Conservation (phyloP, 2,113 vertebrate genomes). For the Benthochromis sp. region DNA sequence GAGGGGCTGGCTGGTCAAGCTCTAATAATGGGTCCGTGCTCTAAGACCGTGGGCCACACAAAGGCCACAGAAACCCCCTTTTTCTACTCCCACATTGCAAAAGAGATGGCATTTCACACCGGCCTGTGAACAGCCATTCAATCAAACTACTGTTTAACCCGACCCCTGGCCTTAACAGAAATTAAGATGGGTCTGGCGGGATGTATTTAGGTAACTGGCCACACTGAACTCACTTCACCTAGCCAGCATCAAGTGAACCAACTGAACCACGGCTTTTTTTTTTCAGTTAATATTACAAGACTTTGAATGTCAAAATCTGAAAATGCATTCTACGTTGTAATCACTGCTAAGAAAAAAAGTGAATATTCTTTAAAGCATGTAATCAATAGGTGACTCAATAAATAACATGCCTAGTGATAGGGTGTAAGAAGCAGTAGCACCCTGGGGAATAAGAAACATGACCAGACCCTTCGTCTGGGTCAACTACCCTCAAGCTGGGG, state of each 20-base stretch:
- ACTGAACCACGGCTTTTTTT: neutral
- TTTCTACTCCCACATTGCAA: slow-evolving; percentile 67
- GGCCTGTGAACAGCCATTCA: slow-evolving; percentile 74
- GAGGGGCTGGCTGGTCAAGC: slow-evolving; percentile 65
- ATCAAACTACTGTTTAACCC: slow-evolving; percentile 79
- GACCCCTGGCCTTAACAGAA: slow-evolving; percentile 65
- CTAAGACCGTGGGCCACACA: slow-evolving; percentile 71
- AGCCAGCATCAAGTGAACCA: neutral
- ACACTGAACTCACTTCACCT: neutral
- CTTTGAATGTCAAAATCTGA: neutral
- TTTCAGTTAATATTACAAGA: neutral
- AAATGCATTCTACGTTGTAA: neutral
- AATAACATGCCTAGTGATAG: slow-evolving; percentile 38
- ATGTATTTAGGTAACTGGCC: slow-evolving; percentile 49
- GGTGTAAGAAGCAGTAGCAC: slow-evolving; percentile 40
- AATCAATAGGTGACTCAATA: slow-evolving; percentile 44
- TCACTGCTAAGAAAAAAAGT: neutral
- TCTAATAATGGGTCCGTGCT: slow-evolving; percentile 71
- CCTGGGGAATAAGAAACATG: slow-evolving; percentile 61
- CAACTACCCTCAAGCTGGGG: slow-evolving; percentile 64
- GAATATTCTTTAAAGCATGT: slow-evolving; percentile 11
- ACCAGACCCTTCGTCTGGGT: slow-evolving; percentile 65
- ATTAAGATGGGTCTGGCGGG: slow-evolving; percentile 51
- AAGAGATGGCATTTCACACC: slow-evolving; percentile 77
- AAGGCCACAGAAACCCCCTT: slow-evolving; percentile 65